Base-by-base conservation (phyloP, 2,113 vertebrate species). In the Oncorhynchus mykiss region DNA sequence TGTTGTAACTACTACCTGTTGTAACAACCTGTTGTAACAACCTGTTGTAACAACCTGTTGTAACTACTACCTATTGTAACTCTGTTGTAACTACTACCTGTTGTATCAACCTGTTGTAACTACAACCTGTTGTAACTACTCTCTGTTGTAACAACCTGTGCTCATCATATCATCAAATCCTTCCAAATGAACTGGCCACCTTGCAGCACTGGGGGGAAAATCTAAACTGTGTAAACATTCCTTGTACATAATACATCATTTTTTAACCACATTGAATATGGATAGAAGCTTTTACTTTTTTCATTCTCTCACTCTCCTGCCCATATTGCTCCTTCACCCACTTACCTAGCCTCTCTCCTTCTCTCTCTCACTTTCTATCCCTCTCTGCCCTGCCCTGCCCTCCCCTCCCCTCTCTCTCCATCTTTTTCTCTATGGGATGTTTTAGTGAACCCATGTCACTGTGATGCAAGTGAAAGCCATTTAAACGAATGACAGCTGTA, bases 401-500 rank as follows among this genome's bases (percentile, higher is more conserved):
- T 76, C 69, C 65, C 76, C 77, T 78, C 14, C 34, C 73, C 78
- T 74, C 24, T 29, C 25, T 54, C 48, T 64, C 18, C 67, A 48
- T 13, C 49, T 71, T 67, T 65, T 34, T 78, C 77, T 76, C 18
- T 48, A 70, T 70, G 67, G 16, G 75, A n/a, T 74, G 66, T 68
- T 79, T 78, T 69, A 70, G 34, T 48, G 20, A 27, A 49, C 79
- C 73, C 71, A 78, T 31, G 24, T 24, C 18, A 49, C 73, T 18
- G 54, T 39, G 70, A 77, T 70, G 70, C 31, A 65, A 85, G 68
- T 67, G 69, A 78, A 54, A 78, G 76, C 76, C 39, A 79, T 49
- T 79, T 75, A 71, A 82, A 70, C 79, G 76, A 84, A 79, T 80
- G 78, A 85, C 84, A 84, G 72, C 77, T 80, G 77, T 64, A 59